Base-by-base conservation (phyloP, 2,888 invertebrate genomes). In the Agrotis puta region DNA sequence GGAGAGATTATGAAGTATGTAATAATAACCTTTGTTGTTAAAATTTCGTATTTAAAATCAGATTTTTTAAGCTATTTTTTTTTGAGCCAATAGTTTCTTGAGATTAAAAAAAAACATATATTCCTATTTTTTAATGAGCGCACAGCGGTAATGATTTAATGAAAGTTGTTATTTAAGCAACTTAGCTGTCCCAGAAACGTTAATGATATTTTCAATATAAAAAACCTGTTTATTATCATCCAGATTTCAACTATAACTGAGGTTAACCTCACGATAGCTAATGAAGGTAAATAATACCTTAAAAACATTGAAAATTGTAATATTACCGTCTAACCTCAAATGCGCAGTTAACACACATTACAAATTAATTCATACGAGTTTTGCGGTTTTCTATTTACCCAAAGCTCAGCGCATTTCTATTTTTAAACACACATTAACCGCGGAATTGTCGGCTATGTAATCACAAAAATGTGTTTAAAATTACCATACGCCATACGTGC, bases 311-410 rank as follows among this genome's bases (percentile, higher is more conserved):
- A 2, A 54, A 27, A 54, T 54, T 5, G 18, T 27, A 2, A 27
- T 2, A 27, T 27, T 9, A 54, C 24, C 18, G 14, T 2, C 5
- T 22, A 58, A 22, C 43, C n/a, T 14, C 6, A 27, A 45, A 20
- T 20, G 5, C 2, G 13, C 27, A n/a, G 22, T 59, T 45, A 45
- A n/a, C 48, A 39, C 39, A 39, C 39, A 33, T 54, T 27, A 50
- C 53, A 51, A 59, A 59, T 75, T 66, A 75, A 67, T 59, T 53
- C 58, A 75, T 27, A 50, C 14, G 27, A 59, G 33, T 69, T 39
- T 20, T 20, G 24, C 50, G 33, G 45, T 50, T 54, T 64, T 39
- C 18, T 58, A 59, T 70, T 59, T 63, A 47, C 50, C 56, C 9
- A 39, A 45, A 70, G 14, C 48, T 58, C 9, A 20, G 18, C 39